A percentile compares a stretch with the other conserved stretches of the same genome.
phyloP scores from a whole-genome alignment of 2,888 invertebrate species.

The Diloba caeruleocephala region DNA sequence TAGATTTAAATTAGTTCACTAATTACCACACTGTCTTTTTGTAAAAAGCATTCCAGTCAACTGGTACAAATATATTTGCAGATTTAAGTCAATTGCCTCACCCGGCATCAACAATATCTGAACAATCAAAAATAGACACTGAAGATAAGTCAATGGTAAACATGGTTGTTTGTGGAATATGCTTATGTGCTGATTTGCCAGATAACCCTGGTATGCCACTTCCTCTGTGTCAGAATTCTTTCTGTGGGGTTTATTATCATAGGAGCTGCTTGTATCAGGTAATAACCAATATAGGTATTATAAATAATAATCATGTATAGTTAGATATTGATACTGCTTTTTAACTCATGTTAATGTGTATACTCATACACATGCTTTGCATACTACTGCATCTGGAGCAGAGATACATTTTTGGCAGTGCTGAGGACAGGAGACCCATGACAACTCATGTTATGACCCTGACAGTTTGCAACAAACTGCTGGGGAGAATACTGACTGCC shows the following conservation, averaged over 20 bases:
- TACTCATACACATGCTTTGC: too few relatives aligned
- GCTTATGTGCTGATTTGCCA: conserved; percentile 71
- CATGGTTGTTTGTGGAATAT: conserved; percentile 71
- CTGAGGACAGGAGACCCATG: too few relatives aligned
- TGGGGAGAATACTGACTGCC: too few relatives aligned
- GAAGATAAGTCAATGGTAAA: conserved; percentile 35
- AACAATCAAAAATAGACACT: conserved; percentile 8
- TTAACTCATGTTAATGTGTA: too few relatives aligned
- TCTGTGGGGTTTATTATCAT: conserved; percentile 78
- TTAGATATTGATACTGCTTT: too few relatives aligned
- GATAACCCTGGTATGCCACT: conserved; percentile 70
- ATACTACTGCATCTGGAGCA: too few relatives aligned
- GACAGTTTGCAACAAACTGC: too few relatives aligned
- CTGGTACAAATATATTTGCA: conserved; percentile 41
- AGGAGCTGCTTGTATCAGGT: conserved; percentile 80
- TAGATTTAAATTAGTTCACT: neutral
- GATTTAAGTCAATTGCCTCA: conserved; percentile 63
- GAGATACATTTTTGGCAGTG: too few relatives aligned
- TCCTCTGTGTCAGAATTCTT: conserved; percentile 76
- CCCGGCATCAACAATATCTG: conserved; percentile 12
- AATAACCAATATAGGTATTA: conserved; percentile 20
- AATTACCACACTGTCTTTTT: neutral
- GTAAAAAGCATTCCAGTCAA: neutral
- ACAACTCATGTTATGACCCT: too few relatives aligned
- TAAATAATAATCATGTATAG: too few relatives aligned